Conservation (phyloP, 2,888 invertebrate species). For the Plagodis pulveraria region DNA sequence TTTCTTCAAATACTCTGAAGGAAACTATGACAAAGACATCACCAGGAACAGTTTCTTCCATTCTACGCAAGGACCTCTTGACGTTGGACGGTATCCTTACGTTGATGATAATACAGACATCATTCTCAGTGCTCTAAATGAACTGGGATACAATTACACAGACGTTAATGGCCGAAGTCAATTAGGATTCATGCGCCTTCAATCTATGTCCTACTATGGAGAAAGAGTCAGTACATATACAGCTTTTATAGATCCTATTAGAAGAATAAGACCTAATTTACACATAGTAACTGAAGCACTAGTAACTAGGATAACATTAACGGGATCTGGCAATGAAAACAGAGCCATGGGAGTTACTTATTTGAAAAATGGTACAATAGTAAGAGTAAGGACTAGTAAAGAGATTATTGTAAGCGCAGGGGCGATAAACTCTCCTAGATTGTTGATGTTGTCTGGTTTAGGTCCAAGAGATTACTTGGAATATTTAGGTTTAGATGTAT, state of each 20-base stretch:
- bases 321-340: slow-evolving; percentile 50
- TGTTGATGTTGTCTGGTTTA: slow-evolving; percentile 77
- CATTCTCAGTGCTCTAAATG: slow-evolving; percentile 71
- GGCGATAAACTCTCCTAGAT: slow-evolving; percentile 73
- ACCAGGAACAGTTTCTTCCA: slow-evolving; percentile 73
- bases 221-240: slow-evolving; percentile 77
- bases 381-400: slow-evolving; percentile 57
- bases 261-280: slow-evolving; percentile 66
- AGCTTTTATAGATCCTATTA: slow-evolving; percentile 75
- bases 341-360: slow-evolving; percentile 66
- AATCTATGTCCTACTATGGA: slow-evolving; percentile 74
- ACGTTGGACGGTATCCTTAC: slow-evolving; percentile 73
- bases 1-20: slow-evolving; percentile 79
- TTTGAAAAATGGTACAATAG: slow-evolving; percentile 72
- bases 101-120: slow-evolving; percentile 77
- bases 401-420: slow-evolving; percentile 76
- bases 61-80: slow-evolving; percentile 75
- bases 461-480: slow-evolving; percentile 77
- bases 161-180: slow-evolving; percentile 76
- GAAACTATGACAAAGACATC: slow-evolving; percentile 78
- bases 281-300: slow-evolving; percentile 69
- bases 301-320: slow-evolving; percentile 69
- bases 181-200: slow-evolving; percentile 76
- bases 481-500: slow-evolving; percentile 66
- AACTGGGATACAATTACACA: slow-evolving; percentile 76